These are phyloP conservation scores for Ifrita kowaldi DNA, from an alignment of 2,113 vertebrate genomes.

Conservation along the genomic window DNA sequence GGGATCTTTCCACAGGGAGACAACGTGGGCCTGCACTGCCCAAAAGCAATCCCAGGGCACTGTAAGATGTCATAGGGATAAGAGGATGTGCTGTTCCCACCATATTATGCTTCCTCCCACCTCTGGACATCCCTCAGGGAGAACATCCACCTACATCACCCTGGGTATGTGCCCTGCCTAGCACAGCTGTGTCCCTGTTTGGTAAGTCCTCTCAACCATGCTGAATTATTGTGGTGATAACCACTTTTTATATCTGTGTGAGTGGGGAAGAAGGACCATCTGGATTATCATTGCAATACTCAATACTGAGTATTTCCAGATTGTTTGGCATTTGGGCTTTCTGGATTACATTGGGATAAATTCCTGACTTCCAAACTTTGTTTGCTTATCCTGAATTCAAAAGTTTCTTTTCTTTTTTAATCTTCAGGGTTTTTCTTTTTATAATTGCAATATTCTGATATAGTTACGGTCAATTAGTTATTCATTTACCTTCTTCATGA, in stretches of 20 bases:
- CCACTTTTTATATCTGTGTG: background rate
- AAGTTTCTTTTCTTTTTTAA: background rate
- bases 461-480: background rate
- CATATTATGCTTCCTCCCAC: background rate
- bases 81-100: background rate
- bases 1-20: background rate
- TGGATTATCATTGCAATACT: background rate
- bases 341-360: background rate
- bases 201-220: background rate
- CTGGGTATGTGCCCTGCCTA: background rate
- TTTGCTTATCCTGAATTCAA: background rate
- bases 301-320: slow-evolving; percentile 12
- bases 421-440: background rate
- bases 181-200: background rate
- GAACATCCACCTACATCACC: background rate
- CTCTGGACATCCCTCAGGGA: background rate
- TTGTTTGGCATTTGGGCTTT: background rate
- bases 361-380: background rate
- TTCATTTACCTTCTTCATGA: background rate
- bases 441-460: background rate
- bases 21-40: background rate
- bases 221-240: background rate
- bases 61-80: rapidly evolving
- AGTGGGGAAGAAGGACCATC: background rate
- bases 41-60: background rate